Conservation (phyloP, 2,797 vertebrate species). For the Lutjanus argentimaculatus region DNA sequence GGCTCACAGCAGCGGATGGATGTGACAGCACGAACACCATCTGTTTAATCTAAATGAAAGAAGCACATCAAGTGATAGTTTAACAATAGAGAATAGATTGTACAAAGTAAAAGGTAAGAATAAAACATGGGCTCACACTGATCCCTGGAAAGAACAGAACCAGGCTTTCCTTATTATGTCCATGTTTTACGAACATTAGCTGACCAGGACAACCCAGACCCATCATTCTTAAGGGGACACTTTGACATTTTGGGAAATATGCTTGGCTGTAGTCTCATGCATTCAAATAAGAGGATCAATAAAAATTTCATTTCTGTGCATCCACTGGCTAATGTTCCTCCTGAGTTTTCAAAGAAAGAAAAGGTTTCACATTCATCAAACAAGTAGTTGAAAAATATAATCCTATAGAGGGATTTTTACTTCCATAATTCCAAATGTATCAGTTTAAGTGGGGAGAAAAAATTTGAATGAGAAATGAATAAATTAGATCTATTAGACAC, state of each 20-base stretch:
- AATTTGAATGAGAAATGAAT: neutral
- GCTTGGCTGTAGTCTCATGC: slow-evolving; percentile 1
- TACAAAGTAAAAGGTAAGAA: neutral
- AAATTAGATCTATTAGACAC: neutral
- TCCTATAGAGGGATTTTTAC: no score
- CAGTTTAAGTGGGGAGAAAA: neutral
- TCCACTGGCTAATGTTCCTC: neutral
- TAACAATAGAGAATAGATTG: neutral
- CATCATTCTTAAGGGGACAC: slow-evolving; percentile 10
- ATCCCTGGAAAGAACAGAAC: neutral
- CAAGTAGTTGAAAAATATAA: neutral
- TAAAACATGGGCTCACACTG: neutral
- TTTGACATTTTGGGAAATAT: slow-evolving; percentile 33
- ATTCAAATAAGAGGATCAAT: slow-evolving; percentile 26
- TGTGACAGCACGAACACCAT: neutral
- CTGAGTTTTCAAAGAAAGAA: slow-evolving; percentile 1
- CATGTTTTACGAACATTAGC: neutral
- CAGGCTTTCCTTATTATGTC: neutral
- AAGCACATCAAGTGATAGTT: neutral
- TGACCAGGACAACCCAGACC: neutral
- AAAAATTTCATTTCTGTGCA: slow-evolving; percentile 11
- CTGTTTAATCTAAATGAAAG: neutral
- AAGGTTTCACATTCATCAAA: neutral
- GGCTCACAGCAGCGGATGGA: neutral
- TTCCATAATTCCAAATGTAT: neutral